phyloP scores from a whole-genome alignment of 1,140 invertebrate species.

The Bilobella aurantiaca region DNA sequence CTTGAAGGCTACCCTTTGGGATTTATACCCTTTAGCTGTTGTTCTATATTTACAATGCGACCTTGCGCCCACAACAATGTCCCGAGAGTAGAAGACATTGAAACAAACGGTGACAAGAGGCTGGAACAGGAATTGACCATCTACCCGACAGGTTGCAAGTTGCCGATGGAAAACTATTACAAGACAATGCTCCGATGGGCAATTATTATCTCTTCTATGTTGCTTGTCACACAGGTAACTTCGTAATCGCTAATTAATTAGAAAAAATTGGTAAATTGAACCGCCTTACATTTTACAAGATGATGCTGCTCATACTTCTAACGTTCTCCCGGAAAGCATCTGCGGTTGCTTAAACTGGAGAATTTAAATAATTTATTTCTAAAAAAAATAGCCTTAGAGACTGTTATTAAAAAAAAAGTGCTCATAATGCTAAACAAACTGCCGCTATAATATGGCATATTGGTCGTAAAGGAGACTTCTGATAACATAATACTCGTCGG shows the following conservation, averaged over 20 bases:
- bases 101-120: background rate
- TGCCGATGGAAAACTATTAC: background rate
- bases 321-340: too few species aligned
- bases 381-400: too few species aligned
- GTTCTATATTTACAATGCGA: background rate
- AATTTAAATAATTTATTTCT: too few species aligned
- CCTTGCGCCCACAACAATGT: background rate
- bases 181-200: background rate
- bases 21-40: background rate
- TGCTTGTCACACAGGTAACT: background rate
- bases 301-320: too few species aligned
- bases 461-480: conserved; percentile 88
- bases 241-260: too few species aligned
- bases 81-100: background rate
- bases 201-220: background rate
- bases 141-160: background rate
- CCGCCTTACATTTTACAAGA: too few species aligned
- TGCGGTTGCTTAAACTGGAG: too few species aligned
- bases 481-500: conserved; percentile 91
- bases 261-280: too few species aligned
- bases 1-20: background rate
- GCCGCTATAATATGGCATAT: conserved; percentile 95
- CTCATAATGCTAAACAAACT: too few species aligned
- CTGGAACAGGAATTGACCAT: background rate
- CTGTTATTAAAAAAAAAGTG: too few species aligned